Base-by-base conservation (phyloP, 2,113 vertebrate genomes). In the Oreochromis niloticus region DNA sequence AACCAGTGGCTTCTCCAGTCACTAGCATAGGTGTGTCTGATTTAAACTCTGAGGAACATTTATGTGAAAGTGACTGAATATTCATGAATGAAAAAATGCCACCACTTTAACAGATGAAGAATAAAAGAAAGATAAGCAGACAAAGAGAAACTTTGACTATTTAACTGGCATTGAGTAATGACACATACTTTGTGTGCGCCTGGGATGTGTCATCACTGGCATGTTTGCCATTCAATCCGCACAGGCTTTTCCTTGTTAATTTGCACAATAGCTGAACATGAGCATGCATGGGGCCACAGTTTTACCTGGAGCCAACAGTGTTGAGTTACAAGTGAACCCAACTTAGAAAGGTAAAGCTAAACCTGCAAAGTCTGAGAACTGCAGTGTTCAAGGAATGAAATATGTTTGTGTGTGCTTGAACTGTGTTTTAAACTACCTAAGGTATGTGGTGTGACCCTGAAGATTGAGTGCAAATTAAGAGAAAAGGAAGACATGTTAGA, bases 231-330 rank as follows among this genome's bases (percentile, higher is more conserved):
- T 97, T 96, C 95, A 95, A 96, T 95, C 90, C 61, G 39, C 91
- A 84, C 90, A 83, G 93, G 91, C 87, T 93, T 95, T 95, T 95
- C 90, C 95, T 94, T 96, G 96, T 96, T 95, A 90, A 94, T 96
- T 95, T 93, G 95, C 95, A 96, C 96, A 96, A 96, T 93, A 89
- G 92, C 89, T 87, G 94, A 96, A 96, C 94, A 95, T 96, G 94
- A 95, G 94, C 93, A 93, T 13, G 86, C 91, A 93, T 85, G 90
- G 90, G 93, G 94, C 91, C 83, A 13, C 90, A 81, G 93, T 96
- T 95, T 95, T 89, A 96, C 95, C 96, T 89, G 88, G 82, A 96
- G 95, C 95, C 88, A 96, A 91, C 90, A 93, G 94, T 96, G 94
- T 94, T 5, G 84, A 88, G 89, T 97, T 97, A 95, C 96, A 95